Evolutionary conservation across 2,797 vertebrate species (phyloP).

Genomic region (Botia almorhae): DNA sequence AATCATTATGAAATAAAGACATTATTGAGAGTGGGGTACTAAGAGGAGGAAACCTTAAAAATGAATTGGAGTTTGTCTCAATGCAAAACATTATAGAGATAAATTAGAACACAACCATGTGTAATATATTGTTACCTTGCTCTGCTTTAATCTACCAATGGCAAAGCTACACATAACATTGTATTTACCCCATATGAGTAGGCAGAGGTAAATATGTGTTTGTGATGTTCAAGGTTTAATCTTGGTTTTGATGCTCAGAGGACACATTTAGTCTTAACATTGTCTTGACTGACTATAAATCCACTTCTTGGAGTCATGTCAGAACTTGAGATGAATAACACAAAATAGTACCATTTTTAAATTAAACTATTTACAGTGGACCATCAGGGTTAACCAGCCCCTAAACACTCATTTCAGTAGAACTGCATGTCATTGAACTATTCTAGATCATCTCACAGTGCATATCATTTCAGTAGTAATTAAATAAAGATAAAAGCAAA

Average conservation of each 20-base stretch:
- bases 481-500: slow-evolving; percentile 62
- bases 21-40: slow-evolving; percentile 74
- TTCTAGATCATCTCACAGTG: slow-evolving; percentile 84
- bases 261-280: slow-evolving; percentile 50
- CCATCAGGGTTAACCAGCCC: background rate
- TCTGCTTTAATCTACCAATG: slow-evolving; percentile 44
- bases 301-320: slow-evolving; percentile 9
- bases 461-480: slow-evolving; percentile 81
- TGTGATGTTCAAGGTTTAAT: slow-evolving; percentile 48
- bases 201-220: slow-evolving; percentile 4
- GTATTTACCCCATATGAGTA: background rate
- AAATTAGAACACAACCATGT: slow-evolving; percentile 71
- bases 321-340: slow-evolving; percentile 57
- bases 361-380: slow-evolving; percentile 72
- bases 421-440: slow-evolving; percentile 62
- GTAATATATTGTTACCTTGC: slow-evolving; percentile 69
- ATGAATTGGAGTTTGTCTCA: slow-evolving; percentile 82
- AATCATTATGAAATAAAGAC: slow-evolving; percentile 72
- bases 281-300: background rate
- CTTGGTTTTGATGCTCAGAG: slow-evolving; percentile 54
- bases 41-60: slow-evolving; percentile 75
- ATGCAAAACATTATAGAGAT: slow-evolving; percentile 74
- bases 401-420: slow-evolving; percentile 29
- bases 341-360: slow-evolving; percentile 50
- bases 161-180: background rate